Conservation (phyloP, 2,888 invertebrate genomes). For the Cephalotes varians region DNA sequence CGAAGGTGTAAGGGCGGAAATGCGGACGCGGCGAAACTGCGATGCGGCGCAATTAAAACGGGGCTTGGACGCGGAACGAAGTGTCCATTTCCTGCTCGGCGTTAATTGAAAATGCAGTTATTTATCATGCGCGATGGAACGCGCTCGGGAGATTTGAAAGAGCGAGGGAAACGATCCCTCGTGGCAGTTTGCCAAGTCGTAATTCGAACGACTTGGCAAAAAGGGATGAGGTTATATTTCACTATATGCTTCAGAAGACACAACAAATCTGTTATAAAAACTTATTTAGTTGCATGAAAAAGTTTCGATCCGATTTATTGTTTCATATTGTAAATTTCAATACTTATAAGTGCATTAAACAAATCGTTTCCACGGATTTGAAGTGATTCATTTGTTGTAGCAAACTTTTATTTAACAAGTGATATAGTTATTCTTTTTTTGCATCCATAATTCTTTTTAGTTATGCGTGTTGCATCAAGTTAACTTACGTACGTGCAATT, state of each 20-base stretch:
- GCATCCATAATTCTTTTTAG: neutral
- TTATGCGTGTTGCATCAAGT: neutral
- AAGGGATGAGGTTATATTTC: constrained; percentile 10
- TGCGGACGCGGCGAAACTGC: constrained; percentile 38
- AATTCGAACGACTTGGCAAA: constrained; percentile 26
- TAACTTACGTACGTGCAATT: constrained; percentile 8
- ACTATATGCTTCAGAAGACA: neutral
- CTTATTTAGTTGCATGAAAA: constrained; percentile 1
- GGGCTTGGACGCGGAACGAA: constrained; percentile 59
- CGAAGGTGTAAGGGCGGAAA: constrained; percentile 42
- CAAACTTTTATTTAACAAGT: neutral
- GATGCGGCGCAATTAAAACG: constrained; percentile 62
- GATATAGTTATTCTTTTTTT: neutral
- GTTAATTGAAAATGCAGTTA: constrained; percentile 78
- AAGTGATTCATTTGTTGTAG: neutral
- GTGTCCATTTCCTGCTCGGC: constrained; percentile 55
- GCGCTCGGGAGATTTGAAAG: constrained; percentile 5
- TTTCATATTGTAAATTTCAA: neutral
- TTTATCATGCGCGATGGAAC: constrained; percentile 65
- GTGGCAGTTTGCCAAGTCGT: constrained; percentile 31
- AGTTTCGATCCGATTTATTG: neutral
- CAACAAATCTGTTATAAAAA: constrained; percentile 3
- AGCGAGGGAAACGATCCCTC: neutral
- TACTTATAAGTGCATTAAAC: neutral
- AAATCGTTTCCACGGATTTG: neutral